Evolutionary conservation across 2,113 vertebrate genomes (phyloP), one percentile per base, ranked within the genome.

Genomic region (Melozone crissalis): DNA sequence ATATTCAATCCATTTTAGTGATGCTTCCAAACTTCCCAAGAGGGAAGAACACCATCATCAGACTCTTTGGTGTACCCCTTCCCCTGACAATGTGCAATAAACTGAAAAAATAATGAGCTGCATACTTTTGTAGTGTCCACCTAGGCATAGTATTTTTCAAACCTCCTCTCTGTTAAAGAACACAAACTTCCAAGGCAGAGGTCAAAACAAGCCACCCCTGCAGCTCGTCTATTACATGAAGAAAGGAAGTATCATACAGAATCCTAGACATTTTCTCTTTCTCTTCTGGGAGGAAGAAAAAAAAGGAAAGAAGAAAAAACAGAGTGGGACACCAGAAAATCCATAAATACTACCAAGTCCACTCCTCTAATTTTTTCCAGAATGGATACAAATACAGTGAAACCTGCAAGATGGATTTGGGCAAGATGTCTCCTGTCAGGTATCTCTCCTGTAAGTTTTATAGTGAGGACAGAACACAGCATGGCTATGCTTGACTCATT

Each of bases 211-310:
- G 17, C 15, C 5, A 37, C 69, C 92, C 35, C 59, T 76, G 52
- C 15, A 91, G 26, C 17, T 79, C 5, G 6, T 46, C 55, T 52
- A 15, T n/a, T 23, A 88, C 5, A 24, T 28, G 35, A 62, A 90
- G 55, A 68, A 95, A 82, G 14, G 8, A 69, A 10, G 5, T 24
- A n/a, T 10, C 9, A 28, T 23, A 81, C 1, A 24, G 59, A 80
- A 30, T 26, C 31, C 15, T 33, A 66, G 15, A 57, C 15, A 7
- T 52, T 15, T 52, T 18, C 6, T 41, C 5, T 31, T 31, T 24
- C 4, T 13, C 30, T 76, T 63, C 37, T 12, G 7, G 7, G 13
- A 4, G 0, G 7, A 8, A 16, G 7, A 3, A 28, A 19, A 37
- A 58, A 20, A 37, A 41, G 4, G 2, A 27, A 14, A 17, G 0